Evolutionary conservation across 2,888 invertebrate genomes (phyloP).

Genomic region (Branchellion lobata): DNA sequence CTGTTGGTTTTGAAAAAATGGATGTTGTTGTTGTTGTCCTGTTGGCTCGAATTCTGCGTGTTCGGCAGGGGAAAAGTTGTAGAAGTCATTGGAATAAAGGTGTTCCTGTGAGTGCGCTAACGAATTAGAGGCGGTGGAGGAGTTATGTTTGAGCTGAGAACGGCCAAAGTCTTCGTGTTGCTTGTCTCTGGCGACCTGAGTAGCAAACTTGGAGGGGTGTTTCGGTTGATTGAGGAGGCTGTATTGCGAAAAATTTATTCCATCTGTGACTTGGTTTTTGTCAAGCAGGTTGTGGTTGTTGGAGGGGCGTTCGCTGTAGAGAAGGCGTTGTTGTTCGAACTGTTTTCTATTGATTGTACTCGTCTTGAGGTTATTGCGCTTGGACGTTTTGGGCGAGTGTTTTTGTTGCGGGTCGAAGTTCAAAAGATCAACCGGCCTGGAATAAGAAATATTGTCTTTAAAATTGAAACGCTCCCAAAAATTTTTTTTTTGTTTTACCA

Average conservation of each 20-base stretch:
- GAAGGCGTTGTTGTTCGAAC: too few relatives aligned
- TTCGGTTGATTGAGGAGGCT: constrained; percentile 5
- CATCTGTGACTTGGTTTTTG: too few relatives aligned
- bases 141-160: background rate
- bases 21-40: background rate
- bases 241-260: constrained; percentile 19
- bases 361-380: background rate
- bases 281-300: too few relatives aligned
- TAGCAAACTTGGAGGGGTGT: background rate
- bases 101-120: background rate
- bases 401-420: constrained; percentile 25
- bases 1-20: background rate
- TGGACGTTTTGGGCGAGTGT: constrained; percentile 11
- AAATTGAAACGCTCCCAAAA: too few relatives aligned
- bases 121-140: background rate
- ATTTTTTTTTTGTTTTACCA: too few relatives aligned
- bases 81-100: constrained; percentile 9
- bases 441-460: too few relatives aligned
- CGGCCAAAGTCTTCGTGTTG: background rate
- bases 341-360: too few relatives aligned
- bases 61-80: background rate
- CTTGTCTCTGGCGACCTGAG: background rate
- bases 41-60: background rate
- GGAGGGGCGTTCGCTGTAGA: too few relatives aligned
- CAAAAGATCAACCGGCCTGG: constrained; percentile 28